Evolutionary conservation across 1,140 invertebrate species (phyloP).

Genomic region (Meloidogyne floridensis): DNA sequence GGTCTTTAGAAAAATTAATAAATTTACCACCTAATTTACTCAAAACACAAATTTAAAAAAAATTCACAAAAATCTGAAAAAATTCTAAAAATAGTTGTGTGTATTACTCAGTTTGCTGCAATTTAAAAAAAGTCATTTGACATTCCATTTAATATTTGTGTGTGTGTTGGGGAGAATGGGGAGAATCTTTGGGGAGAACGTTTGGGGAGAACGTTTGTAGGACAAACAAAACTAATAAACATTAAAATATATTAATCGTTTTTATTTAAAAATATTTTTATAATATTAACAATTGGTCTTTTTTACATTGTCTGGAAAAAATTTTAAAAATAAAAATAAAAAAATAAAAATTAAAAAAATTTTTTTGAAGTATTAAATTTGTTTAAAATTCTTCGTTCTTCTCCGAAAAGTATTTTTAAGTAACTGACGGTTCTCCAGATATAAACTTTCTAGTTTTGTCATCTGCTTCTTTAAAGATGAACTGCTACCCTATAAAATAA

Average conservation of each 20-base stretch:
- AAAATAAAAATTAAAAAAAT: neutral
- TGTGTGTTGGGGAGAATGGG: too few species aligned
- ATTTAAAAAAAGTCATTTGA: slow-evolving; percentile 1
- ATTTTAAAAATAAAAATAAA: neutral
- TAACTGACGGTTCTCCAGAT: neutral
- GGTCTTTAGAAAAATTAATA: too few species aligned
- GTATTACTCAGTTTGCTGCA: neutral
- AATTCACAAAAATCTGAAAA: neutral
- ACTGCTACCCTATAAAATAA: neutral
- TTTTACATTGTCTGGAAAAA: too few species aligned
- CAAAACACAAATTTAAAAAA: too few species aligned
- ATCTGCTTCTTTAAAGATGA: neutral
- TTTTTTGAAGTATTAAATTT: neutral
- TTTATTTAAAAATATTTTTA: too few species aligned
- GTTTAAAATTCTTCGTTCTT: neutral
- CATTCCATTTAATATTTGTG: neutral
- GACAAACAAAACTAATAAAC: too few species aligned
- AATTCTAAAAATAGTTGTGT: too few species aligned
- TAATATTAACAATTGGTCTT: too few species aligned
- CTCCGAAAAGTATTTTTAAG: neutral
- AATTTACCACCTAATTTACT: too few species aligned
- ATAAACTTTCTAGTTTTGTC: neutral
- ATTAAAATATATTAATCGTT: too few species aligned
- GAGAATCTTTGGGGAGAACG: neutral
- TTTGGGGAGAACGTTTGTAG: neutral